phyloP scores from a whole-genome alignment of 2,113 vertebrate species.

The Dendropsophus ebraccatus region DNA sequence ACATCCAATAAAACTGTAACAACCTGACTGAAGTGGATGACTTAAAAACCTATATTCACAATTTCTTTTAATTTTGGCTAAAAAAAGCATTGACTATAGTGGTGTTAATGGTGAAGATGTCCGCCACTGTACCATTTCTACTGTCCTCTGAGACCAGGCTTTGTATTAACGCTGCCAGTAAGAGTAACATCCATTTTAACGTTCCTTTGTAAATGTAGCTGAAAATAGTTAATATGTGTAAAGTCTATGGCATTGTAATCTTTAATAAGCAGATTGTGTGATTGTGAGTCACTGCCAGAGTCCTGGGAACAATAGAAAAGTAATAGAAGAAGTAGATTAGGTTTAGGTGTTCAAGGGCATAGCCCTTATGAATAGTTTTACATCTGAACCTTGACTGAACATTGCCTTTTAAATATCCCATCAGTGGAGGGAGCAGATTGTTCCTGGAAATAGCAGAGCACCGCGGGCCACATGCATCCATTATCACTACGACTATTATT shows the following conservation, averaged over 20 bases:
- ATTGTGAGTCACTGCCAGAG: background rate
- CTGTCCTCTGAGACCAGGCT: background rate
- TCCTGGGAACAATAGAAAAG: conserved; percentile 13
- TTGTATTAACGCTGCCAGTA: conserved; percentile 9
- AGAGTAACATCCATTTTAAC: conserved; percentile 18
- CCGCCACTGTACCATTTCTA: background rate
- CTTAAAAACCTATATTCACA: no score
- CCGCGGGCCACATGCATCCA: conserved; percentile 21
- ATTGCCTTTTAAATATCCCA: conserved; percentile 31
- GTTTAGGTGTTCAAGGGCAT: conserved; percentile 35
- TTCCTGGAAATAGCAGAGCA: conserved; percentile 48
- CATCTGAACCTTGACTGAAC: conserved; percentile 48
- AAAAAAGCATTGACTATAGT: no score
- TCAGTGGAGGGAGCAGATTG: conserved; percentile 18
- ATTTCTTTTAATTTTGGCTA: no score
- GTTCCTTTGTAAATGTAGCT: background rate
- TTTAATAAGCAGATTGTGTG: conserved; percentile 28
- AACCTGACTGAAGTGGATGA: no score
- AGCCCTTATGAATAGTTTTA: conserved; percentile 40
- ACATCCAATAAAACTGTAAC: no score
- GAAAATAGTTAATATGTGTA: background rate
- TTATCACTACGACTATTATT: conserved; percentile 22
- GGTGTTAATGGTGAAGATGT: no score
- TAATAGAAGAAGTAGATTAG: conserved; percentile 23
- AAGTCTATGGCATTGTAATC: background rate